Conservation (phyloP, 2,113 vertebrate genomes). For the Gambusia holbrooki region DNA sequence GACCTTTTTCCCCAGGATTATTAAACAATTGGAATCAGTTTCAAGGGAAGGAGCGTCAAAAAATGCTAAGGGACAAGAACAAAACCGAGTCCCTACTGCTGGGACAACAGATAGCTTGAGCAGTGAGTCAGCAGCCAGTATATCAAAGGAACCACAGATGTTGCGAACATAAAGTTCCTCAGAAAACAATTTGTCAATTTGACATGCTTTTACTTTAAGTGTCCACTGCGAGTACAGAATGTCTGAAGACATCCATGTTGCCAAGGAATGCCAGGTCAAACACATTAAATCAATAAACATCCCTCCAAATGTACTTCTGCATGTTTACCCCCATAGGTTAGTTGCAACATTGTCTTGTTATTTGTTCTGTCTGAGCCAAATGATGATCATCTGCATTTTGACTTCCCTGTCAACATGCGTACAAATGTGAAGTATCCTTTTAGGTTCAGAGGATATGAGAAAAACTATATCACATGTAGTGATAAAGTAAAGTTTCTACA, state of each 20-base stretch:
- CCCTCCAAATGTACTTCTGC: background rate
- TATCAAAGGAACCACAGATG: background rate
- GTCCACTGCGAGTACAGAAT: background rate
- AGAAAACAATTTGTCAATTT: background rate
- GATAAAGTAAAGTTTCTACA: no score
- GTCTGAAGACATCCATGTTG: background rate
- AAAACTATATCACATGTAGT: background rate
- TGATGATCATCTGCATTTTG: background rate
- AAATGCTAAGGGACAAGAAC: background rate
- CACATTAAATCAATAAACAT: background rate
- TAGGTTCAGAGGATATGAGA: background rate
- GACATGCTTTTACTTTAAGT: background rate
- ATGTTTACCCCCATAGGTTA: no score
- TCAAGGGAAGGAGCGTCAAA: background rate
- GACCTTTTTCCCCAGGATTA: background rate
- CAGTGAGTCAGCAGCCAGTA: background rate
- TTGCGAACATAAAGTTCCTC: background rate
- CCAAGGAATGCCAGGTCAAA: background rate
- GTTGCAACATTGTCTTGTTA: no score
- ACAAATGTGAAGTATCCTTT: no score
- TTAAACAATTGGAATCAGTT: background rate
- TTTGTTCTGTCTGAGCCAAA: background rate
- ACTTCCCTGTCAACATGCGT: no score
- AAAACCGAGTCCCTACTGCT: background rate
- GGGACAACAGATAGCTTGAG: background rate